Evolutionary conservation across 2,888 invertebrate species (phyloP).

Genomic region (Euzophera pinguis): DNA sequence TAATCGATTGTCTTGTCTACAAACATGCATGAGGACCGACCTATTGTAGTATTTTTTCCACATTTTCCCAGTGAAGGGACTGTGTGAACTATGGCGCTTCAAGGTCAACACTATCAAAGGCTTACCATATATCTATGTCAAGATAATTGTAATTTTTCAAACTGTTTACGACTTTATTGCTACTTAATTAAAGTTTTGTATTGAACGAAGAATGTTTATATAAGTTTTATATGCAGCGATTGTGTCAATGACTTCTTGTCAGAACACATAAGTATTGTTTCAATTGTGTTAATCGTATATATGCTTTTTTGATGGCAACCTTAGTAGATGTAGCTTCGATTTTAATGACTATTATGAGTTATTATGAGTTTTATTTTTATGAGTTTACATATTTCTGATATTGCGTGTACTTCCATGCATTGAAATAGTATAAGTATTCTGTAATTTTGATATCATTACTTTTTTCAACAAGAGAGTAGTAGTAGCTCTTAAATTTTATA

Average conservation of each 20-base stretch:
- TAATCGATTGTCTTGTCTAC: conserved; percentile 75
- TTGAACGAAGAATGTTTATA: conserved; percentile 4
- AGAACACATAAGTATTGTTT: conserved; percentile 25
- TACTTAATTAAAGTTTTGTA: conserved; percentile 13
- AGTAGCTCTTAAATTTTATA: too few relatives aligned
- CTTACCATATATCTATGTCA: conserved; percentile 42
- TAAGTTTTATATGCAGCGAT: conserved; percentile 24
- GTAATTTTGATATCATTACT: too few relatives aligned
- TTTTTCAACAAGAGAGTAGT: too few relatives aligned
- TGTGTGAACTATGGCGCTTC: conserved; percentile 68
- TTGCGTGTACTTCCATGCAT: too few relatives aligned
- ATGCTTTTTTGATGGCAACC: neutral
- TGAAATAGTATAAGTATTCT: too few relatives aligned
- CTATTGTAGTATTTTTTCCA: conserved; percentile 73
- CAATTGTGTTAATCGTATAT: conserved; percentile 17
- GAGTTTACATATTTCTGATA: too few relatives aligned
- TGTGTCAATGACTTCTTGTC: conserved; percentile 29
- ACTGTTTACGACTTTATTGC: conserved; percentile 20
- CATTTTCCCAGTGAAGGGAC: conserved; percentile 76
- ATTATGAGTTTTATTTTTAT: too few relatives aligned
- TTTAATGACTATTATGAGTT: too few relatives aligned
- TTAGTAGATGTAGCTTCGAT: neutral
- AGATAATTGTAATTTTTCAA: conserved; percentile 18
- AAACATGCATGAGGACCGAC: conserved; percentile 58
- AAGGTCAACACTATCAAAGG: conserved; percentile 72